Percentiles rank a stretch among this genome's conserved stretches.
phyloP scores from a whole-genome alignment of 2,113 vertebrate species.

The Festucalex cinctus region DNA sequence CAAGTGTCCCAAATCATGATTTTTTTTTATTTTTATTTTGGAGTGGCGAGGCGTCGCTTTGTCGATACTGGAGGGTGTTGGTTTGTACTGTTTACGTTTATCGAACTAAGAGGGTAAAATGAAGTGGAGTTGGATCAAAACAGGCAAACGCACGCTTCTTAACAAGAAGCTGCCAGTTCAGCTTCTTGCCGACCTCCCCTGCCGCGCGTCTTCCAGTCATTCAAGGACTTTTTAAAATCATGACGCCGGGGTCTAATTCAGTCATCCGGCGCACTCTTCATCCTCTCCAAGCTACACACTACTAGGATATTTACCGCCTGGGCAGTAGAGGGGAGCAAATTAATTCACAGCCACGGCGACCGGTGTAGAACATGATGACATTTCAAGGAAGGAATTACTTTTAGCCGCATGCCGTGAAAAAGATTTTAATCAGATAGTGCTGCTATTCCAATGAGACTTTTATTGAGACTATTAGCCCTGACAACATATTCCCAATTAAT shows the following conservation, averaged over 20 bases:
- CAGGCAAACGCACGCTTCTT: slow-evolving; percentile 32
- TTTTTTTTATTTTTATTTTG: no score
- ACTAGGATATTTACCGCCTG: slow-evolving; percentile 59
- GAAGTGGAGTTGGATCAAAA: slow-evolving; percentile 20
- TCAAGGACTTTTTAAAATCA: slow-evolving; percentile 45
- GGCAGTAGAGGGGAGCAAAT: slow-evolving; percentile 57
- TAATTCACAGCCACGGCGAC: slow-evolving; percentile 58
- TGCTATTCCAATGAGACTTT: slow-evolving; percentile 11
- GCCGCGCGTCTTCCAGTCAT: not conserved
- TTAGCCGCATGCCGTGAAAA: slow-evolving; percentile 52
- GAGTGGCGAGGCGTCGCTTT: not conserved
- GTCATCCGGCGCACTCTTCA: slow-evolving; percentile 16
- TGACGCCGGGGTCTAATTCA: slow-evolving; percentile 22
- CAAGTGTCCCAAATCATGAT: no score
- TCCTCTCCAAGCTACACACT: slow-evolving; percentile 39
- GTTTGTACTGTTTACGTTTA: not conserved
- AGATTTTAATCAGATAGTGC: slow-evolving; percentile 45
- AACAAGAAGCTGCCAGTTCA: slow-evolving; percentile 37
- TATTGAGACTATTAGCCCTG: slow-evolving; percentile 20
- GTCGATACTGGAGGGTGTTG: no score
- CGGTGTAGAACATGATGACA: slow-evolving; percentile 58
- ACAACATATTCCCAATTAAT: slow-evolving; percentile 35
- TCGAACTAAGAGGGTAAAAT: slow-evolving; percentile 27
- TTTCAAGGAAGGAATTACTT: slow-evolving; percentile 56
- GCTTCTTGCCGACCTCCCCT: not conserved